Evolutionary conservation across 2,888 invertebrate species (phyloP).

Genomic region (Clistopyga incitator): DNA sequence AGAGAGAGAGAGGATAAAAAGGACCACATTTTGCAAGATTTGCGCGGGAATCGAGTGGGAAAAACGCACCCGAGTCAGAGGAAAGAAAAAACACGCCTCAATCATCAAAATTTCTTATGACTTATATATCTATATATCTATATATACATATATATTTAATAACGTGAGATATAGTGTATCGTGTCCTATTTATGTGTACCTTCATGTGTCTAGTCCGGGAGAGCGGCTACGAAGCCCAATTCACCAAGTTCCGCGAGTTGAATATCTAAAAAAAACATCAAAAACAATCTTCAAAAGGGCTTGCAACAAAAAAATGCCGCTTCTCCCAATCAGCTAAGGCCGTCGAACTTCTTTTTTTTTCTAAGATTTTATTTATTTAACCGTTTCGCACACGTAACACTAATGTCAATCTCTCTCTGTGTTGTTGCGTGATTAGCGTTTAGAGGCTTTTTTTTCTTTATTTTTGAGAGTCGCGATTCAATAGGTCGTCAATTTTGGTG

Average conservation of each 20-base stretch:
- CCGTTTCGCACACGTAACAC: constrained; percentile 19
- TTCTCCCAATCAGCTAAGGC: constrained; percentile 54
- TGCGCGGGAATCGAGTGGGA: neutral
- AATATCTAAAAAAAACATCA: constrained; percentile 23
- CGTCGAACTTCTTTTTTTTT: constrained; percentile 71
- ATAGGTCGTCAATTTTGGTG: neutral
- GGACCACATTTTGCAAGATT: neutral
- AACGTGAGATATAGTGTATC: constrained; percentile 70
- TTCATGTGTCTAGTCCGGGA: constrained; percentile 83
- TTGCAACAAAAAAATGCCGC: constrained; percentile 20
- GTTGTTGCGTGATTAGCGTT: constrained; percentile 61
- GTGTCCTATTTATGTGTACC: constrained; percentile 82
- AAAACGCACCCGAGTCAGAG: constrained; percentile 21
- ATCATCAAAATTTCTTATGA: constrained; percentile 52
- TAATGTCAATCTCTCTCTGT: constrained; percentile 12
- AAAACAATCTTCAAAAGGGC: neutral
- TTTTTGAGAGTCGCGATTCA: neutral
- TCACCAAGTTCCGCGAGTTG: constrained; percentile 22
- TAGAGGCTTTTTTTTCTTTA: constrained; percentile 30
- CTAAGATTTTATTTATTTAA: constrained; percentile 38
- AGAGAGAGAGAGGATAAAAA: constrained; percentile 14
- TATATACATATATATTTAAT: constrained; percentile 54
- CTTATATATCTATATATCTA: constrained; percentile 43
- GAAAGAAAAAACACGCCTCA: constrained; percentile 20
- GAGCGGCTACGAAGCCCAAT: constrained; percentile 59